Evolutionary conservation across 2,888 invertebrate genomes (phyloP), one percentile per base, ranked within the genome.

Genomic region (Ceriagrion tenellum): DNA sequence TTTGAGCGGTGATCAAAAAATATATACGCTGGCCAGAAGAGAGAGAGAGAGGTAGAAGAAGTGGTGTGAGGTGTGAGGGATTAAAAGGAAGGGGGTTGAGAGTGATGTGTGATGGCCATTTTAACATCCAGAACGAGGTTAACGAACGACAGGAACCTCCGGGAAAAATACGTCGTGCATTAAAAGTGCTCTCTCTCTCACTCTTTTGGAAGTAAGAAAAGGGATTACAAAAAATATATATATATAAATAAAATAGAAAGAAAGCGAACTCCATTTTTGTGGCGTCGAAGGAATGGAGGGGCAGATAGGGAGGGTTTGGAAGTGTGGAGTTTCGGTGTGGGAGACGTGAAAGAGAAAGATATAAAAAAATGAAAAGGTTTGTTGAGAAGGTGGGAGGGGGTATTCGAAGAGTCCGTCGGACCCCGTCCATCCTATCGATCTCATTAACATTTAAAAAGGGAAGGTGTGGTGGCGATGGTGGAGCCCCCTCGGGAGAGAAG

Each of bases 401-500:
- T 26, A 18, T 88, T 40, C 47, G 88, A n/a, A 89, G 89, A 55
- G 89, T 16, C 35, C 81, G 81, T 81, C 81, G 26, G 81, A 13
- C 35, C 81, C 35, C 81, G 30, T 35, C 35, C 81, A n/a, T 81
- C 89, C 89, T 89, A 89, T 89, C 59, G 93, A 69, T 69, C 69
- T 93, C 93, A 93, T 93, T 93, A 93, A 93, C 93, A 93, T 93
- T 63, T 93, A 69, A 93, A 93, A 93, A 93, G 93, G 69, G 69
- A 69, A 91, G 91, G 91, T 63, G 91, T 63, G 91, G 59, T 63
- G 90, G 35, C 63, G 63, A n/a, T 40, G 74, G 30, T 30, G 81
- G 30, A 18, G 81, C 35, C 40, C 91, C 93, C 63, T 69, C 12
- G 69, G 59, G 59, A 20, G 40, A 93, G 93, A 63, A 40, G 69